Percentiles rank a stretch among this genome's conserved stretches.
phyloP scores from a whole-genome alignment of 2,113 vertebrate genomes.

The Fregata magnificens region DNA sequence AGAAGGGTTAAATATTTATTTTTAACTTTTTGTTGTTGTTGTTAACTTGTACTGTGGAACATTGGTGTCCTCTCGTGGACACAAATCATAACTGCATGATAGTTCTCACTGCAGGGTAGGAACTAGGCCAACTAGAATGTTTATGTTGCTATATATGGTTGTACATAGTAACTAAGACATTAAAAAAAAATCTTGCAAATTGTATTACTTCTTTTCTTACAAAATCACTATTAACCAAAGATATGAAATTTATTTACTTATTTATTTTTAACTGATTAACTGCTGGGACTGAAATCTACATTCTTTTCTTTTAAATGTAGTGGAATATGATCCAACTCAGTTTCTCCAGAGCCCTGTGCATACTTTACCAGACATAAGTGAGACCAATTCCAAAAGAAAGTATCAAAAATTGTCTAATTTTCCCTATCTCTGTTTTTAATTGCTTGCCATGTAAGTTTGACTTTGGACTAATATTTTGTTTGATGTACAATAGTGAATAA shows the following conservation, averaged over 20 bases:
- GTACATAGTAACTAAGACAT: too few species aligned
- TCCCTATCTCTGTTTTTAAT: not conserved
- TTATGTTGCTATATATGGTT: not conserved
- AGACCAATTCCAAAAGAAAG: not conserved
- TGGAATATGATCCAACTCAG: not conserved
- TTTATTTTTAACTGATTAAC: not conserved
- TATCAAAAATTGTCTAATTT: not conserved
- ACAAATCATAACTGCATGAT: not conserved
- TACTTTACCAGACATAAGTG: not conserved
- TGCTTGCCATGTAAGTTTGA: not conserved
- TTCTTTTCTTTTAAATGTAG: not conserved
- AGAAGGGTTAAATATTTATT: not conserved
- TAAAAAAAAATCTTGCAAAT: not conserved
- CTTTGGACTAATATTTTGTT: not conserved
- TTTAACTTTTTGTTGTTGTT: not conserved
- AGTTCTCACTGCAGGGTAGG: not conserved
- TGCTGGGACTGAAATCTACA: not conserved
- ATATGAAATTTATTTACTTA: not conserved
- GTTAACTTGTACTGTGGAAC: not conserved
- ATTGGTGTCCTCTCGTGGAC: not conserved
- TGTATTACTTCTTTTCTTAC: not conserved
- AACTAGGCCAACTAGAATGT: not conserved
- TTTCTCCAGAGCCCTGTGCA: not conserved
- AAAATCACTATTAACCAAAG: not conserved
- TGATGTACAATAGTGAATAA: not conserved